A percentile compares a stretch with the other conserved stretches of the same genome.
phyloP scores from a whole-genome alignment of 2,113 vertebrate genomes.

The Irena cyanogastra region DNA sequence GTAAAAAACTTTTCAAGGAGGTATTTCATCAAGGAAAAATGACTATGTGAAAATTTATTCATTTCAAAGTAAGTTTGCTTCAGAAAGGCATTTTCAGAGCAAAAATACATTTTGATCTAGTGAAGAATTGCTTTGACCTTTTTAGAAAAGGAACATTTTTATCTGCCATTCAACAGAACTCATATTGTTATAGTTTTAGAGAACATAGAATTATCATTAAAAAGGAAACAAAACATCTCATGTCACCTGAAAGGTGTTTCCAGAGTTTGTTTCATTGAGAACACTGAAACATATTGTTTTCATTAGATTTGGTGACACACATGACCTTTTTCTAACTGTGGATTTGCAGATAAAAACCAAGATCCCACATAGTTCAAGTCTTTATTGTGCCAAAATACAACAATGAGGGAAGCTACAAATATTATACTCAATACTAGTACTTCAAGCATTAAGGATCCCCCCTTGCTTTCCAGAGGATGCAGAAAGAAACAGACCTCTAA shows the following conservation, averaged over 20 bases:
- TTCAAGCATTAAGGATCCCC: neutral
- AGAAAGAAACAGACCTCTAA: neutral
- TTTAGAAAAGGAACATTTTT: slow-evolving; percentile 1
- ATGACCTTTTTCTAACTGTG: neutral
- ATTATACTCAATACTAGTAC: neutral
- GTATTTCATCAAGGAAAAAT: neutral
- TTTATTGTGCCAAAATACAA: neutral
- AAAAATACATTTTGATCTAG: neutral
- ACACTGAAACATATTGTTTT: neutral
- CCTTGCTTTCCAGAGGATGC: neutral
- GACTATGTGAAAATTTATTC: neutral
- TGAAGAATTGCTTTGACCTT: slow-evolving; percentile 33
- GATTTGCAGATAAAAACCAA: neutral
- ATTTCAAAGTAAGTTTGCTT: neutral
- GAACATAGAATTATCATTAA: neutral
- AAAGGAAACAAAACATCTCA: neutral
- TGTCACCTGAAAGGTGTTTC: neutral
- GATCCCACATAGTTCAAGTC: neutral
- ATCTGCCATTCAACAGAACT: neutral
- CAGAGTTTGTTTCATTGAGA: neutral
- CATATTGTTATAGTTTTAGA: neutral
- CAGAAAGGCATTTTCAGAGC: neutral
- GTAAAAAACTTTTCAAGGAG: neutral
- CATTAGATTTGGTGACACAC: neutral
- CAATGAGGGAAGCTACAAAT: neutral